phyloP scores from a whole-genome alignment of 2,113 vertebrate genomes.

The Grammatotria lemairii region DNA sequence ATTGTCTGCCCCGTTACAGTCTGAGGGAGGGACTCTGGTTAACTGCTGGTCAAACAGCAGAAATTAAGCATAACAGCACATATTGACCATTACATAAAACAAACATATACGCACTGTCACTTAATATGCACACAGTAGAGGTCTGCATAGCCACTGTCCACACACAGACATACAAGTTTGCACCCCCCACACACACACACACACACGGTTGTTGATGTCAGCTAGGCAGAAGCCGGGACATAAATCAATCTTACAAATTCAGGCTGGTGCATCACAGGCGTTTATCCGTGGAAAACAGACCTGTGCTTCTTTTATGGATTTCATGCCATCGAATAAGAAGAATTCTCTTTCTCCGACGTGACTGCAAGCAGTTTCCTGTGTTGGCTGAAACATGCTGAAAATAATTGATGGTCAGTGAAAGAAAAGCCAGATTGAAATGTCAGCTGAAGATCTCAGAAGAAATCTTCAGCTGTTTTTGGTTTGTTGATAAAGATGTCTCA shows the following conservation, averaged over 20 bases:
- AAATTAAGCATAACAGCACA: neutral
- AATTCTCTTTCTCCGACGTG: neutral
- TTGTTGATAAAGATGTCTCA: neutral
- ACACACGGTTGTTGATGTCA: neutral
- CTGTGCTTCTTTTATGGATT: neutral
- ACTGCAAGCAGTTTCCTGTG: neutral
- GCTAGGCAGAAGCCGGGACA: neutral
- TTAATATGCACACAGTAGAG: neutral
- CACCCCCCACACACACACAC: neutral
- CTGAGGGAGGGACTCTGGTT: slow-evolving; percentile 27
- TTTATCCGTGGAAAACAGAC: neutral
- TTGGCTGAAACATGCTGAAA: neutral
- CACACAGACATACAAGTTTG: neutral
- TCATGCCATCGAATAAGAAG: neutral
- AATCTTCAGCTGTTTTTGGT: neutral
- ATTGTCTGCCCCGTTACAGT: slow-evolving; percentile 64
- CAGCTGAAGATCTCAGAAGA: neutral
- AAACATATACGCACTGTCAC: neutral
- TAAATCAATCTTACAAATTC: neutral
- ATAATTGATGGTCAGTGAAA: neutral
- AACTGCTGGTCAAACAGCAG: neutral
- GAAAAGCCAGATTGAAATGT: neutral
- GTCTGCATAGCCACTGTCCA: neutral
- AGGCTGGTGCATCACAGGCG: neutral
- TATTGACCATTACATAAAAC: neutral